phyloP scores from a whole-genome alignment of 2,888 invertebrate genomes.

The Prosopocoilus inquinatus region DNA sequence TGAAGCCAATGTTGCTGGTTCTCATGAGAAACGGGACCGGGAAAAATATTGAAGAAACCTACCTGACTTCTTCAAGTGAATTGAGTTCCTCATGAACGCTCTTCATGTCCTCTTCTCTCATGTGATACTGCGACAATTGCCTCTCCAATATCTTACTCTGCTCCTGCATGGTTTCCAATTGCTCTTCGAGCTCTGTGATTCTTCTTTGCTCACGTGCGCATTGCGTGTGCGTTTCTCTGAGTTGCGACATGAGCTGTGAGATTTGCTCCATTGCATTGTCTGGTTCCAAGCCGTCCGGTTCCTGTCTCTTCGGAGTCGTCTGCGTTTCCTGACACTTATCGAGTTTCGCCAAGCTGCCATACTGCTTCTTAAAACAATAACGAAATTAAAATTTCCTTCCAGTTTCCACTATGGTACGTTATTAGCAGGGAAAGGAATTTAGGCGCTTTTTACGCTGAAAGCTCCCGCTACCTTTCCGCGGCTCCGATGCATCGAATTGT shows the following conservation, averaged over 20 bases:
- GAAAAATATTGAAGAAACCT: slow-evolving; percentile 31
- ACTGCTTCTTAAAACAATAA: slow-evolving; percentile 17
- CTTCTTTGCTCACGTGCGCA: slow-evolving; percentile 70
- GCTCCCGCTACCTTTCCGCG: too few relatives aligned
- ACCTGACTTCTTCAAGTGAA: slow-evolving; percentile 84
- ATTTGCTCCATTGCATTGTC: slow-evolving; percentile 47
- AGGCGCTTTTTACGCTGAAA: too few relatives aligned
- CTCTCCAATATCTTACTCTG: slow-evolving; percentile 71
- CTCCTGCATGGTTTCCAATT: slow-evolving; percentile 66
- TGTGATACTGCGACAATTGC: slow-evolving; percentile 62
- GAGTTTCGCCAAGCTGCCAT: slow-evolving; percentile 22
- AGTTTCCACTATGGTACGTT: too few relatives aligned
- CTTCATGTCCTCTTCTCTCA: slow-evolving; percentile 73
- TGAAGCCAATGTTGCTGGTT: too few relatives aligned
- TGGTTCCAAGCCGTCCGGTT: slow-evolving; percentile 22
- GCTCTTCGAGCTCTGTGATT: slow-evolving; percentile 74
- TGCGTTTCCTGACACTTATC: slow-evolving; percentile 29
- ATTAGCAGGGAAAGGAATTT: too few relatives aligned
- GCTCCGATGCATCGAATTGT: too few relatives aligned
- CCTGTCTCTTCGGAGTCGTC: slow-evolving; percentile 38
- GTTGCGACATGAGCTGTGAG: slow-evolving; percentile 62
- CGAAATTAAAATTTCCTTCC: too few relatives aligned
- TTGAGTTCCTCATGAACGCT: slow-evolving; percentile 81
- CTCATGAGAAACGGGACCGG: too few relatives aligned
- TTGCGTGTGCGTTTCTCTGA: slow-evolving; percentile 68